Percentiles rank a stretch among this genome's conserved stretches.
Conservation (phyloP, 2,113 vertebrate genomes). For the Reinhardtius hippoglossoides region DNA sequence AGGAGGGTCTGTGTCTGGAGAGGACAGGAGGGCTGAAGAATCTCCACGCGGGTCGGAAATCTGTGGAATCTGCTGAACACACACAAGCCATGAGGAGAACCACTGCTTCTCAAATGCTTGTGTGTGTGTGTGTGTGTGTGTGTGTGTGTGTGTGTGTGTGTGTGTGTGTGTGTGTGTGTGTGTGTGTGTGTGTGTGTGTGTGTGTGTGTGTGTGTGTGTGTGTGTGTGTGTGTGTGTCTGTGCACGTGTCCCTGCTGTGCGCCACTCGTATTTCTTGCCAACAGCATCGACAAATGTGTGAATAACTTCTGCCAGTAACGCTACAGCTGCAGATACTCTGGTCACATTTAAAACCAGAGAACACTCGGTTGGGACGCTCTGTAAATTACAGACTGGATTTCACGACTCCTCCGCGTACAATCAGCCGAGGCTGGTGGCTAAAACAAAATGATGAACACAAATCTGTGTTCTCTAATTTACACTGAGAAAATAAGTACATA, state of each 20-base stretch:
- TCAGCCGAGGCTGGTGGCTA: not conserved
- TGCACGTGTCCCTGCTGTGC: not conserved
- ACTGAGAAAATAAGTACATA: not conserved
- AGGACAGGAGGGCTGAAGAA: slow-evolving; percentile 57
- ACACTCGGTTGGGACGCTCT: too few species aligned
- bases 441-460: not conserved
- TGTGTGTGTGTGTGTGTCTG: not conserved
- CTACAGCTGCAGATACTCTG: not conserved
- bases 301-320: not conserved
- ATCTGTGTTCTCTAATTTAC: slow-evolving; percentile 1
- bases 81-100: slow-evolving; percentile 50
- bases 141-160: too few species aligned
- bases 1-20: slow-evolving; percentile 58
- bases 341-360: too few species aligned
- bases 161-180: not conserved
- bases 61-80: slow-evolving; percentile 78
- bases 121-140: not conserved
- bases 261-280: not conserved
- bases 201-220: too few species aligned
- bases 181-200: too few species aligned
- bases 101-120: slow-evolving; percentile 17
- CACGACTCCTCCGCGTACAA: not conserved
- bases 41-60: slow-evolving; percentile 67
- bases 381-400: too few species aligned
- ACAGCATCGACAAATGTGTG: not conserved